Conservation (phyloP, 2,797 vertebrate species). For the Chelon labrosus region DNA sequence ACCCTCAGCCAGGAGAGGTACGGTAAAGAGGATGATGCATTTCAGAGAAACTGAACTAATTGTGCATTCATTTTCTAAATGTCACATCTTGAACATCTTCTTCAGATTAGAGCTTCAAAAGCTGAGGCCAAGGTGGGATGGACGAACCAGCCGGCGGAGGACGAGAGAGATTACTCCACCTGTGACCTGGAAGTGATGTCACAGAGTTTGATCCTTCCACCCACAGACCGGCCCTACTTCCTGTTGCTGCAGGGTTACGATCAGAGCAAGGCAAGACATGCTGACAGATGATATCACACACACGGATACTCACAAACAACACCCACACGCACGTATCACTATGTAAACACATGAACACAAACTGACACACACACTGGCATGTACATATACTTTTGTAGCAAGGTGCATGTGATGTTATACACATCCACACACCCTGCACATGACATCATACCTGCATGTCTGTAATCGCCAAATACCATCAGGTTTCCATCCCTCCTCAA, state of each 20-base stretch:
- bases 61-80: background rate
- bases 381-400: constrained; percentile 35
- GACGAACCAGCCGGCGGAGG: constrained; percentile 74
- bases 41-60: background rate
- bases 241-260: constrained; percentile 93
- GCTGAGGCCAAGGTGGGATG: constrained; percentile 77
- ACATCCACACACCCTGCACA: constrained; percentile 63
- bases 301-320: constrained; percentile 43
- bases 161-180: constrained; percentile 81
- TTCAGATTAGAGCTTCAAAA: constrained; percentile 76
- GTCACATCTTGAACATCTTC: background rate
- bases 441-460: constrained; percentile 88
- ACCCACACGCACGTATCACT: constrained; percentile 21
- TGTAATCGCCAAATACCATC: constrained; percentile 87
- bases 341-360: constrained; percentile 29
- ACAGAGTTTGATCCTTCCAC: constrained; percentile 93
- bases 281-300: constrained; percentile 71
- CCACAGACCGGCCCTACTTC: constrained; percentile 92
- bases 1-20: constrained; percentile 81
- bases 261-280: constrained; percentile 91
- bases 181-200: constrained; percentile 93
- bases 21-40: constrained; percentile 39
- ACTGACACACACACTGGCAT: constrained; percentile 20
- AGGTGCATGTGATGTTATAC: background rate
- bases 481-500: constrained; percentile 75